phyloP scores from a whole-genome alignment of 2,888 invertebrate genomes.

The Sclerodermus sp. region DNA sequence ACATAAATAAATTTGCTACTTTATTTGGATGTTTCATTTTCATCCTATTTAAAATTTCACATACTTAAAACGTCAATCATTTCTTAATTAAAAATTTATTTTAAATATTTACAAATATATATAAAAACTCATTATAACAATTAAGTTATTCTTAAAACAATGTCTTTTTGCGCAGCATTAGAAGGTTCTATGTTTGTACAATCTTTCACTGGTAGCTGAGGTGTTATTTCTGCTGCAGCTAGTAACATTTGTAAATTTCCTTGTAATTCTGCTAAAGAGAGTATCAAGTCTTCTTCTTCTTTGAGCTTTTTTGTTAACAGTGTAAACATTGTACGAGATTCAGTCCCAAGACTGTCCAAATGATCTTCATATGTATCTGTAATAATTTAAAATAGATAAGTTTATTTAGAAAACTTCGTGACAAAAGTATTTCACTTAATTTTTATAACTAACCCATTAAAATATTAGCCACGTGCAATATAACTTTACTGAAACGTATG shows the following conservation, averaged over 20 bases:
- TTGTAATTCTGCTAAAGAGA: constrained; percentile 67
- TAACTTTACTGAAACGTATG: constrained; percentile 71
- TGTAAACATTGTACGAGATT: constrained; percentile 65
- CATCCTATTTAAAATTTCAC: too few relatives aligned
- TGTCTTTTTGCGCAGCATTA: constrained; percentile 3
- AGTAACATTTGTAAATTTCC: constrained; percentile 71
- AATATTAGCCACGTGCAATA: constrained; percentile 74
- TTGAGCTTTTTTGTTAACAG: constrained; percentile 65
- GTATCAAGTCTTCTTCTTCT: constrained; percentile 70
- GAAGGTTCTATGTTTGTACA: constrained; percentile 40
- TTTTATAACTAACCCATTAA: constrained; percentile 64
- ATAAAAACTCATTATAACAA: constrained; percentile 4
- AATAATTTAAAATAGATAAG: constrained; percentile 5
- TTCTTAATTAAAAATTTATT: too few relatives aligned
- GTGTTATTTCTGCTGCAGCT: constrained; percentile 60
- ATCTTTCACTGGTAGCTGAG: constrained; percentile 26
- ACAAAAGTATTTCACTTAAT: neutral
- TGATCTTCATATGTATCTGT: constrained; percentile 70
- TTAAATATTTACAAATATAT: too few relatives aligned
- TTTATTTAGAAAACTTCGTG: constrained; percentile 8
- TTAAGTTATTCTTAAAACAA: constrained; percentile 8
- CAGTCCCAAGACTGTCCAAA: constrained; percentile 66
- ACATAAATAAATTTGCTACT: neutral
- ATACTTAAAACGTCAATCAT: too few relatives aligned
- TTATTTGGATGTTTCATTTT: too few relatives aligned